A percentile compares a stretch with the other conserved stretches of the same genome.
These are phyloP conservation scores for Cheirogaleus medius DNA, from an alignment of 2,113 vertebrate genomes.

Conservation along the genomic window DNA sequence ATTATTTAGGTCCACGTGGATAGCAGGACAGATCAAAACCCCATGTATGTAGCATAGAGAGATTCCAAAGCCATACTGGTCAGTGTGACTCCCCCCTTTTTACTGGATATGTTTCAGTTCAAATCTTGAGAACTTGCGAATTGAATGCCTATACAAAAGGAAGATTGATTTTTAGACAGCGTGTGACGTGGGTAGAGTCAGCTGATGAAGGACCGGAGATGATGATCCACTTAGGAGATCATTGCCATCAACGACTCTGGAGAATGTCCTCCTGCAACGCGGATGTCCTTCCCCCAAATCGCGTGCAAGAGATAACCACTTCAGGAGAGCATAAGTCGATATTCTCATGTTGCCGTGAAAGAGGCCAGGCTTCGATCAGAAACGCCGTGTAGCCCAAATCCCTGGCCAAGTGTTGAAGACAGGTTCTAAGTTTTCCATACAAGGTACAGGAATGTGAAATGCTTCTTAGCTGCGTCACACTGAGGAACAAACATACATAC, in stretches of 20 bases:
- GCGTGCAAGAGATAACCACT: constrained; percentile 40
- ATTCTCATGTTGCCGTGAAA: constrained; percentile 63
- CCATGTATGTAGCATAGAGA: rapidly evolving
- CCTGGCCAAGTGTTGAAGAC: constrained; percentile 33
- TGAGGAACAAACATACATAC: not conserved
- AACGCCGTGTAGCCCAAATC: constrained; percentile 32
- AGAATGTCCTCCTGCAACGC: constrained; percentile 49
- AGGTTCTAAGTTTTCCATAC: constrained; percentile 16
- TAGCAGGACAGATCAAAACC: rapidly evolving
- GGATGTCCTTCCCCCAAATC: not conserved
- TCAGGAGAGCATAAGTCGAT: constrained; percentile 61
- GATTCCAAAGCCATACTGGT: not conserved
- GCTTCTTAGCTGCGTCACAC: rapidly evolving
- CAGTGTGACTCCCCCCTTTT: rapidly evolving
- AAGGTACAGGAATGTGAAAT: not conserved
- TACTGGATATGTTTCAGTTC: not conserved
- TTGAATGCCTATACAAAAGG: not conserved
- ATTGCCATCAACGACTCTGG: not conserved
- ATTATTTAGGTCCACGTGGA: not conserved
- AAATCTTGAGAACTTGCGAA: not conserved
- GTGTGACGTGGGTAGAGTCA: rapidly evolving
- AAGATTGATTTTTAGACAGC: not conserved
- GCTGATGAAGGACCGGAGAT: too few relatives aligned
- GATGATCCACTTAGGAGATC: not conserved
- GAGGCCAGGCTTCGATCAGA: constrained; percentile 25